Base-by-base conservation (phyloP, 2,113 vertebrate genomes). In the Syngnathus typhle region DNA sequence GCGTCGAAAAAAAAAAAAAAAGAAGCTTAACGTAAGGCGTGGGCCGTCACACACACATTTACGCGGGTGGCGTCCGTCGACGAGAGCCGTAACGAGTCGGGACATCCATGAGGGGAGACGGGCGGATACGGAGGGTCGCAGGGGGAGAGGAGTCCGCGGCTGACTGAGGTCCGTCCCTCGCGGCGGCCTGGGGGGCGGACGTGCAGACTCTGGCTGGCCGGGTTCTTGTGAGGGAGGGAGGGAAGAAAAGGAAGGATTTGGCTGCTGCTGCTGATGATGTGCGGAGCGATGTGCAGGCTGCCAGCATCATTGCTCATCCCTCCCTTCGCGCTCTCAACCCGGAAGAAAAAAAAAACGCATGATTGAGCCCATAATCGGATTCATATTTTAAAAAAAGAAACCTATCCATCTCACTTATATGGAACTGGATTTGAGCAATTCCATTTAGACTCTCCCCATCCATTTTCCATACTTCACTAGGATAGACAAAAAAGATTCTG, bases 261-360 rank as follows among this genome's bases (percentile, higher is more conserved):
- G 60, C 39, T 27, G 41, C 60, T 62, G 70, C 47, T 72, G 9
- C 60, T 43, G 71, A 83, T 78, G 87, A 81, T 86, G 87, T 71
- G 85, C 71, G 55, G 75, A 64, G 85, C 71, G 72, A 80, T 32
- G 68, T 75, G 71, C 73, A 75, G 73, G 52, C 84, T 80, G 27
- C 85, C 85, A 81, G 74, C 85, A 82, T 81, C 80, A 70, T 64
- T 74, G 75, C 75, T 80, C 85, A 83, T 81, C 85, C 85, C 88
- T 84, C 88, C 87, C 88, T 84, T 72, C 82, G 72, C 68, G 69
- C 52, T 60, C 60, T 64, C 87, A 84, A 90, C 90, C 91, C 91
- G 91, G 90, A 92, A 92, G 84, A 83, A 88, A 77, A 80, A 70
- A 43, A 16, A 41, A 43, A 9, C 7, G 2, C 59, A 60, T 12